Percentiles rank a stretch among this genome's conserved stretches.
Conservation (phyloP, 2,113 vertebrate genomes). For the Antechinus stuartii region DNA sequence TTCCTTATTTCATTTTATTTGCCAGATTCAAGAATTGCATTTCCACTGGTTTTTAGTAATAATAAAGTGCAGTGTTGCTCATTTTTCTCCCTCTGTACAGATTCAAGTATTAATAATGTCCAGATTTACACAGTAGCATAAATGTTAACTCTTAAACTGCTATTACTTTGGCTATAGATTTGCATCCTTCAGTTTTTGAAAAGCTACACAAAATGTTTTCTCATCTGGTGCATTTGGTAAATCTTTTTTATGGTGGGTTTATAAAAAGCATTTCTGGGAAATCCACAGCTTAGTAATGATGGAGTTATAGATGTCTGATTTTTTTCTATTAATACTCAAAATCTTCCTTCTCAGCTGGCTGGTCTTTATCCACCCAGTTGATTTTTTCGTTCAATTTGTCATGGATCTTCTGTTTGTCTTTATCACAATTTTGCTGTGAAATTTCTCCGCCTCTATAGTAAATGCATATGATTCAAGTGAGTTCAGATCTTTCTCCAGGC, state of each 20-base stretch:
- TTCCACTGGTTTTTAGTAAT: background rate
- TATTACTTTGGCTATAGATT: background rate
- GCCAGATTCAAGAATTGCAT: background rate
- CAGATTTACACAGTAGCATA: background rate
- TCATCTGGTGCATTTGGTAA: background rate
- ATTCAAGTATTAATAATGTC: background rate
- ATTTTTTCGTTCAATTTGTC: too few species aligned
- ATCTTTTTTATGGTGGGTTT: background rate
- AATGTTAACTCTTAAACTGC: background rate
- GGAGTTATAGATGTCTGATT: background rate
- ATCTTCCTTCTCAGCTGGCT: constrained; percentile 89
- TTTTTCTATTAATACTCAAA: constrained; percentile 93
- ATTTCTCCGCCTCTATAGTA: too few species aligned
- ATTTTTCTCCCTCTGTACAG: background rate
- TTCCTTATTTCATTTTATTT: background rate
- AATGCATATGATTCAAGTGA: too few species aligned
- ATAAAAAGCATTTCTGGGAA: background rate
- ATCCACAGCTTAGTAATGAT: too few species aligned
- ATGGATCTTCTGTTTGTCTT: too few species aligned
- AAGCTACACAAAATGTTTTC: background rate
- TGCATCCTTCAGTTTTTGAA: background rate
- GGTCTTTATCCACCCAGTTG: constrained; percentile 84
- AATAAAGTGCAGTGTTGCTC: background rate
- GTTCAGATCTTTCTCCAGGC: constrained; percentile 85
- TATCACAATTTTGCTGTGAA: too few species aligned